phyloP scores from a whole-genome alignment of 2,888 invertebrate genomes.

The Caradrina kadenii region DNA sequence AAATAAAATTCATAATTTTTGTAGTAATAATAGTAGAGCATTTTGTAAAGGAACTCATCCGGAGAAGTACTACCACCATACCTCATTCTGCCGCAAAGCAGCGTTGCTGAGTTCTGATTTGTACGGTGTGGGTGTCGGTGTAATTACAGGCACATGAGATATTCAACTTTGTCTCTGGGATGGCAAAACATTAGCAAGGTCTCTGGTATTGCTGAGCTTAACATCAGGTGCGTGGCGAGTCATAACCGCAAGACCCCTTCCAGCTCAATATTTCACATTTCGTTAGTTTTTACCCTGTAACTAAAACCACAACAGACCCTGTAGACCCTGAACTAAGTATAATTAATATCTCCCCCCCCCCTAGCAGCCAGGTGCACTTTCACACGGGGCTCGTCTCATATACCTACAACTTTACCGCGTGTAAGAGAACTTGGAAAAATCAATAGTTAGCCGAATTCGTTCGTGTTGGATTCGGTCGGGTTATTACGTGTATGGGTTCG shows the following conservation, averaged over 20 bases:
- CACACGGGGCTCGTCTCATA: slow-evolving; percentile 50
- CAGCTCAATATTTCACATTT: background rate
- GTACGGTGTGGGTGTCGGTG: no score
- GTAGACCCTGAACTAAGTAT: slow-evolving; percentile 11
- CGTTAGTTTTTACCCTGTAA: background rate
- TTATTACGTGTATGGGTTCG: background rate
- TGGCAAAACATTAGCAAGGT: no score
- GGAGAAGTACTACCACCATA: no score
- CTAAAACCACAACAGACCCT: background rate
- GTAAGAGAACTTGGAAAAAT: slow-evolving; percentile 29
- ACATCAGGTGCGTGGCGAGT: no score
- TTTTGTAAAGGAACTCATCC: no score
- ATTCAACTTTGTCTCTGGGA: no score
- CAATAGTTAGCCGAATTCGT: slow-evolving; percentile 37
- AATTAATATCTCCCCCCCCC: slow-evolving; percentile 21
- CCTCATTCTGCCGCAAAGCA: no score
- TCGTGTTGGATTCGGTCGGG: slow-evolving; percentile 3
- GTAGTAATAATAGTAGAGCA: no score
- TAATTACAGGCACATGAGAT: no score
- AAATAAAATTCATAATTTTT: no score
- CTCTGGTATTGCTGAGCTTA: no score
- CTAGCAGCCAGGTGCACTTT: slow-evolving; percentile 55
- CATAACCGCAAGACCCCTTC: background rate
- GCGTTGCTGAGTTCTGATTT: no score
- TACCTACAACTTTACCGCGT: background rate